Percentiles rank a stretch among this genome's conserved stretches.
Evolutionary conservation across 2,113 vertebrate genomes (phyloP).

Genomic region (Struthio camelus): DNA sequence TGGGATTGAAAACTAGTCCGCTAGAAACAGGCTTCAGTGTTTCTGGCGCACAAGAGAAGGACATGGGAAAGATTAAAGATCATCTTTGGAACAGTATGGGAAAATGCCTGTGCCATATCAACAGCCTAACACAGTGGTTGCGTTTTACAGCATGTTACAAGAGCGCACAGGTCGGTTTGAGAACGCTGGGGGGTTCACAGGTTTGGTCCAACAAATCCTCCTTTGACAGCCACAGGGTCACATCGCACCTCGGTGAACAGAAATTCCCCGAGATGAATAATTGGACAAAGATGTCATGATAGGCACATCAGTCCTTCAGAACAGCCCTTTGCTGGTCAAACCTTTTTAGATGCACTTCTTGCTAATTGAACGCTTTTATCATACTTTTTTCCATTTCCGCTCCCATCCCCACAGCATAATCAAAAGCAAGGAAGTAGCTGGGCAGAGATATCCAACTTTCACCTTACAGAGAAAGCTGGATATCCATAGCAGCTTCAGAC

Average conservation of each 20-base stretch:
- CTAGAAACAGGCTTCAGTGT: background rate
- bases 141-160: too few species aligned
- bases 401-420: background rate
- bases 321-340: background rate
- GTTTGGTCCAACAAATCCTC: background rate
- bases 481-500: background rate
- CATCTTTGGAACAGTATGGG: background rate
- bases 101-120: background rate
- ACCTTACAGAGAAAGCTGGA: background rate
- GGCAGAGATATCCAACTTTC: too few species aligned
- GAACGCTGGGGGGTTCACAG: rapidly evolving
- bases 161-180: background rate
- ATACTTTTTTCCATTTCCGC: background rate
- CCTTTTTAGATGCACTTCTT: background rate
- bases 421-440: background rate
- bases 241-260: background rate
- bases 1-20: rapidly evolving
- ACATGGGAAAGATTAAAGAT: background rate
- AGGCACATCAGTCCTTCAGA: background rate
- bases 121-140: background rate
- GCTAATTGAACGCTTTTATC: background rate
- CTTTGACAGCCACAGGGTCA: background rate
- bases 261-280: background rate
- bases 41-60: background rate
- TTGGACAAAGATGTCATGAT: rapidly evolving